phyloP scores from a whole-genome alignment of 2,797 vertebrate species.

The Carduelis carduelis region DNA sequence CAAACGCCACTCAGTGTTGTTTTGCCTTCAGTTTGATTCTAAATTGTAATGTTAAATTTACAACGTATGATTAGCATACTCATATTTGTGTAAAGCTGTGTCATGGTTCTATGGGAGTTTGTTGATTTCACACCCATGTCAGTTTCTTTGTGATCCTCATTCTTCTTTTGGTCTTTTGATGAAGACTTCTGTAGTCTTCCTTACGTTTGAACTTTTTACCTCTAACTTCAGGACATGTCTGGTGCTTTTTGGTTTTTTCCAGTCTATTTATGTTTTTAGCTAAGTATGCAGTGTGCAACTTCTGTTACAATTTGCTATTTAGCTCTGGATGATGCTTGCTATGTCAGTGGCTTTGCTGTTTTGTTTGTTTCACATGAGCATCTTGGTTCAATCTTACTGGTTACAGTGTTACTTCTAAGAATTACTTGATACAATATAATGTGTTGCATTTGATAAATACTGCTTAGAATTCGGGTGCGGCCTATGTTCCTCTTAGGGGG shows the following conservation, averaged over 20 bases:
- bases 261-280: not conserved
- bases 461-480: not conserved
- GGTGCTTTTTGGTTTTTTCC: not conserved
- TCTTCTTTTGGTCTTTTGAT: not conserved
- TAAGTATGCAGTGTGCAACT: not conserved
- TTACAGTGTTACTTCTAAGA: not conserved
- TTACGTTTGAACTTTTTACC: not conserved
- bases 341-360: not conserved
- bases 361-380: too few relatives aligned
- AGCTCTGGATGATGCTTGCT: not conserved
- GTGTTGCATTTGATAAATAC: not conserved
- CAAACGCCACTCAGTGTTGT: too few relatives aligned
- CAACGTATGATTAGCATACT: too few relatives aligned
- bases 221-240: not conserved
- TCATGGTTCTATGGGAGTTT: too few relatives aligned
- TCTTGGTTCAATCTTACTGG: not conserved
- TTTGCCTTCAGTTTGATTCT: too few relatives aligned
- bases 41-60: too few relatives aligned
- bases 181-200: not conserved
- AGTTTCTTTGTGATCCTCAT: not conserved
- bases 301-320: not conserved
- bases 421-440: not conserved
- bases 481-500: not conserved
- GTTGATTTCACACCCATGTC: too few relatives aligned
- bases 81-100: too few relatives aligned